phyloP scores from a whole-genome alignment of 2,113 vertebrate genomes.

The Stigmatopora nigra region DNA sequence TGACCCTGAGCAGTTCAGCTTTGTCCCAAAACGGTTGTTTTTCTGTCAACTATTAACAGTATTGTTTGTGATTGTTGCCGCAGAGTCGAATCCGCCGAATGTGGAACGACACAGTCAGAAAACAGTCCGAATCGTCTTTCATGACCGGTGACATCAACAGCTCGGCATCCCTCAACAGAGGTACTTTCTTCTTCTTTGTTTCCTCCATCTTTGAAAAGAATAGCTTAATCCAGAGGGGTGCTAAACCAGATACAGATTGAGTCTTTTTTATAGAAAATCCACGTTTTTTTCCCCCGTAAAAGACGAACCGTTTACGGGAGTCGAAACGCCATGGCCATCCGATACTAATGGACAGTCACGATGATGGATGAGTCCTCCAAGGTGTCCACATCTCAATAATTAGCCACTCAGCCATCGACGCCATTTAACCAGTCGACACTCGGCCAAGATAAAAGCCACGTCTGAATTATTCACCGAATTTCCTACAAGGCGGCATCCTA shows the following conservation, averaged over 20 bases:
- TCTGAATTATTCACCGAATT: conserved; percentile 26
- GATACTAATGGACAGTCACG: conserved; percentile 66
- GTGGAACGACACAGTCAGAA: conserved; percentile 99
- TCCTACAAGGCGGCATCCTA: not conserved
- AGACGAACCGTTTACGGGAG: too few relatives aligned
- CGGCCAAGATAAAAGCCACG: conserved; percentile 26
- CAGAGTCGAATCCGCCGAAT: conserved; percentile 98
- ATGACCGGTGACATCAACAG: conserved; percentile 99
- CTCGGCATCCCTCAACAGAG: conserved; percentile 97
- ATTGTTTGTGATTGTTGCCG: conserved; percentile 3
- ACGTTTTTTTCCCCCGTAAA: too few relatives aligned
- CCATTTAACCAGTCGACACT: conserved; percentile 31
- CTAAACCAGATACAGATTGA: too few relatives aligned
- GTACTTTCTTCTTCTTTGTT: conserved; percentile 56
- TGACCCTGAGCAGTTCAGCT: too few relatives aligned
- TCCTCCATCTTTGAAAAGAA: too few relatives aligned
- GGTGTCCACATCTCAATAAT: conserved; percentile 70
- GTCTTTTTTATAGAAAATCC: too few relatives aligned
- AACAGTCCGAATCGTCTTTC: conserved; percentile 97
- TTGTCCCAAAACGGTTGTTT: not conserved
- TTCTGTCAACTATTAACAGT: conserved; percentile 18
- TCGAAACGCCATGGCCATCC: not conserved
- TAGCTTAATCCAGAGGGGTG: too few relatives aligned
- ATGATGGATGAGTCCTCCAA: conserved; percentile 66
- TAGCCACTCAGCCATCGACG: conserved; percentile 60